Evolutionary conservation across 2,888 invertebrate genomes (phyloP).

Genomic region (Polietes domitor): DNA sequence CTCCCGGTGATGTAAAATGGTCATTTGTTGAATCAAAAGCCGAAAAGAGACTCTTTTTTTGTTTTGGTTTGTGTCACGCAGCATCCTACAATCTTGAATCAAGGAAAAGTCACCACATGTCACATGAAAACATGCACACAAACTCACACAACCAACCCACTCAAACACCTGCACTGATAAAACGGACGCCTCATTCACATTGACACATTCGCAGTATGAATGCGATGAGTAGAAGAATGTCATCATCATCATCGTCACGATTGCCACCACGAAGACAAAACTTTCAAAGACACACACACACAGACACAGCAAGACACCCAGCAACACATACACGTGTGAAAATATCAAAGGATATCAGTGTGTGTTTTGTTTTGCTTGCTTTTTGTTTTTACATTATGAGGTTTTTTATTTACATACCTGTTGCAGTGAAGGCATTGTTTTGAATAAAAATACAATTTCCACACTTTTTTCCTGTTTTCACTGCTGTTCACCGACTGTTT

Average conservation of each 20-base stretch:
- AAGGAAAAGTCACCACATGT: conserved; percentile 59
- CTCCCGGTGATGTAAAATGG: conserved; percentile 42
- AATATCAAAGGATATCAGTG: conserved; percentile 7
- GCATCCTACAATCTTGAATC: conserved; percentile 50
- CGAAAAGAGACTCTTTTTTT: conserved; percentile 17
- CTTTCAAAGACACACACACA: not conserved
- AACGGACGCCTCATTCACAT: not conserved
- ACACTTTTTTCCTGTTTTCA: conserved; percentile 75
- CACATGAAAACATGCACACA: conserved; percentile 47
- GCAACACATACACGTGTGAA: conserved; percentile 29
- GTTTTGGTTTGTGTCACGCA: not conserved
- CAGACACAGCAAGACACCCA: conserved; percentile 12
- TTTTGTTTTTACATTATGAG: conserved; percentile 3
- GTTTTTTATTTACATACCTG: conserved; percentile 79
- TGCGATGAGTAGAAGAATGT: not conserved
- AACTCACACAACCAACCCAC: no score
- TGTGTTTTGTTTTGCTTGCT: conserved; percentile 38
- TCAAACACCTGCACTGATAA: not conserved
- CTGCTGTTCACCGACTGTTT: no score
- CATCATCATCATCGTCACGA: not conserved
- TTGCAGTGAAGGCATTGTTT: conserved; percentile 81
- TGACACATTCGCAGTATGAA: not conserved
- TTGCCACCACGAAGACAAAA: conserved; percentile 3
- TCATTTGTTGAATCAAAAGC: conserved; percentile 37
- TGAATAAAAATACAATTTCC: conserved; percentile 80